phyloP scores from a whole-genome alignment of 2,888 invertebrate species.

The Sturmia bella region DNA sequence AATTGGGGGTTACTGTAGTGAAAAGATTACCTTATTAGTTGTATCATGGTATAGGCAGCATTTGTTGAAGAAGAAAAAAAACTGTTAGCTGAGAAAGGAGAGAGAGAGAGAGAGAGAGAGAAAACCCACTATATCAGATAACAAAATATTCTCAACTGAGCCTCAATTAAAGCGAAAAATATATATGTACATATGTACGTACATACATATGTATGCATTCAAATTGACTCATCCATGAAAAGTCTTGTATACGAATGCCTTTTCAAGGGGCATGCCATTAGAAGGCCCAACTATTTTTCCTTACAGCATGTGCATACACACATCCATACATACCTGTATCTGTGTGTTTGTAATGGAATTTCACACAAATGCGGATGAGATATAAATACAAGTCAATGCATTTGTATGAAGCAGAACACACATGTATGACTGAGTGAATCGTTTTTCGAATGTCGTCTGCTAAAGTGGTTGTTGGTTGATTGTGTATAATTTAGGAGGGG shows the following conservation, averaged over 20 bases:
- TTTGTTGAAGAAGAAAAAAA: too few species aligned
- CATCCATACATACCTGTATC: not conserved
- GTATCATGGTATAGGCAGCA: too few species aligned
- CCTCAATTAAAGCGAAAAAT: too few species aligned
- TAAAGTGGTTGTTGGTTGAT: slow-evolving; percentile 26
- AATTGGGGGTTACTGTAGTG: too few species aligned
- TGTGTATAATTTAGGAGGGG: slow-evolving; percentile 19
- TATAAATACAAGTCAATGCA: slow-evolving; percentile 55
- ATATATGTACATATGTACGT: not conserved
- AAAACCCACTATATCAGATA: too few species aligned
- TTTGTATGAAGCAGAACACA: slow-evolving; percentile 46
- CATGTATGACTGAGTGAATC: slow-evolving; percentile 52
- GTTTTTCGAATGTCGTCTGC: slow-evolving; percentile 61
- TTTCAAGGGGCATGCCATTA: too few species aligned
- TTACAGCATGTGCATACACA: not conserved
- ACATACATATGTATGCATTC: not conserved
- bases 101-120: too few species aligned
- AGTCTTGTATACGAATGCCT: not conserved
- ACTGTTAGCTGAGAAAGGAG: too few species aligned
- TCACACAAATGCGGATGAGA: slow-evolving; percentile 66
- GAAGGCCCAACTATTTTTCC: too few species aligned
- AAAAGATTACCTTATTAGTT: too few species aligned
- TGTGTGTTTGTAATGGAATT: slow-evolving; percentile 66
- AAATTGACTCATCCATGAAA: too few species aligned
- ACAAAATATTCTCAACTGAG: too few species aligned